Percentiles rank a stretch among this genome's conserved stretches.
phyloP scores from a whole-genome alignment of 2,113 vertebrate genomes.

The Dascyllus trimaculatus region DNA sequence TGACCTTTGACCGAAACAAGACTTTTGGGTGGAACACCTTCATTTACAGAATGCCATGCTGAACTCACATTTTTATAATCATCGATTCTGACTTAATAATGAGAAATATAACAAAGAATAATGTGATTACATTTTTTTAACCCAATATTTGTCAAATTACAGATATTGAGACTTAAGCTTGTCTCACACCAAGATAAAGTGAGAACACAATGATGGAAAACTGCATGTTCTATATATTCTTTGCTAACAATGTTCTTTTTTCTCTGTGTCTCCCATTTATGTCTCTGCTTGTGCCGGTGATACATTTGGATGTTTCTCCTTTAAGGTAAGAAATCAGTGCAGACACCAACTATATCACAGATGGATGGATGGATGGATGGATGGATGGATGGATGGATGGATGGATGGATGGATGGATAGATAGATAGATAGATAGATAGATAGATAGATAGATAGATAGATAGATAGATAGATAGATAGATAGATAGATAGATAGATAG shows the following conservation, averaged over 20 bases:
- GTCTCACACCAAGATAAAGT: background rate
- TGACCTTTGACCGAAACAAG: conserved; percentile 45
- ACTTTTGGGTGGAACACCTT: background rate
- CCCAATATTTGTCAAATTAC: no score
- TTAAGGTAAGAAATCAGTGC: conserved; percentile 69
- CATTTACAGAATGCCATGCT: conserved; percentile 2
- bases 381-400: conserved; percentile 7
- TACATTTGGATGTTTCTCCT: conserved; percentile 7
- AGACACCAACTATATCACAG: conserved; percentile 1
- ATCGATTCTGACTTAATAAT: background rate
- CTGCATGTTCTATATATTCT: background rate
- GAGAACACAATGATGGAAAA: conserved; percentile 4
- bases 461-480: background rate
- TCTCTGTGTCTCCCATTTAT: conserved; percentile 29
- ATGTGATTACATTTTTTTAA: no score
- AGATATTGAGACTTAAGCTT: no score
- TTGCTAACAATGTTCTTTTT: conserved; percentile 29
- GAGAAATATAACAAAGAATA: no score
- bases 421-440: conserved; percentile 4
- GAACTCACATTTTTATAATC: background rate
- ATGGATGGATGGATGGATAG: background rate
- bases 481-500: conserved; percentile 15
- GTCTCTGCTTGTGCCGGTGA: background rate
- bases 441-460: conserved; percentile 3
- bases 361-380: background rate